Evolutionary conservation across 2,113 vertebrate genomes (phyloP), one percentile per base, ranked within the genome.

Genomic region (Saguinus midas): DNA sequence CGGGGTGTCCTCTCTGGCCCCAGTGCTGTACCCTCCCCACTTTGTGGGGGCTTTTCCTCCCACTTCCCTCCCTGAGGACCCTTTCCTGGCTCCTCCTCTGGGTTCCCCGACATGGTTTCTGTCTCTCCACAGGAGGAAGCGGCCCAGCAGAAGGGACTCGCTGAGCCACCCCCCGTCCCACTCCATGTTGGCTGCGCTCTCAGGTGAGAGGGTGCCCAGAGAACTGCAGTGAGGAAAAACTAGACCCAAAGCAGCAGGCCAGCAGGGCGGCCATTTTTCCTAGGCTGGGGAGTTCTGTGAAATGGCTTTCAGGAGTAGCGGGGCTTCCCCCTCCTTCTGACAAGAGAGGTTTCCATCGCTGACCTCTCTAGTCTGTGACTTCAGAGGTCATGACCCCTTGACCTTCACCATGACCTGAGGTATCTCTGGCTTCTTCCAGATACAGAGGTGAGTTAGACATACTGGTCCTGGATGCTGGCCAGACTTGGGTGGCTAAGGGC

Each of bases 151-250:
- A 97, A 96, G 96, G 95, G 91, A 98, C 98, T 98, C 86, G 95
- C 98, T 97, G 97, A 97, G 95, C 96, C 79, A 75, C 95, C 61
- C 78, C 21, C 79, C 12, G 5, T 94, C 85, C 94, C 68, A 61
- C 97, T 98, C 98, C 98, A 98, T 98, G 98, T 98, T 98, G 98
- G 97, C 98, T 98, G 99, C 98, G 97, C 97, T 98, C 97, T 98
- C 97, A 97, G 98, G 98, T 98, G 98, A 98, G 98, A 96, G 75
- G 97, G 97, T 90, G 91, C 93, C 93, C 73, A 97, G 50, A 35
- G 11, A 55, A 48, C 57, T 7, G 23, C 45, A 52, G 91, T 37
- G 35, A 27, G 70, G 40, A 52, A 61, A 45, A 70, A 27, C 12
- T 13, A 66, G 82, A 32, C 14, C 55, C 2, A 1, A 25, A 81